phyloP scores from a whole-genome alignment of 30 jellyfish, hydroid and myxozoan genomes.

The Nemopilema nomurai region DNA sequence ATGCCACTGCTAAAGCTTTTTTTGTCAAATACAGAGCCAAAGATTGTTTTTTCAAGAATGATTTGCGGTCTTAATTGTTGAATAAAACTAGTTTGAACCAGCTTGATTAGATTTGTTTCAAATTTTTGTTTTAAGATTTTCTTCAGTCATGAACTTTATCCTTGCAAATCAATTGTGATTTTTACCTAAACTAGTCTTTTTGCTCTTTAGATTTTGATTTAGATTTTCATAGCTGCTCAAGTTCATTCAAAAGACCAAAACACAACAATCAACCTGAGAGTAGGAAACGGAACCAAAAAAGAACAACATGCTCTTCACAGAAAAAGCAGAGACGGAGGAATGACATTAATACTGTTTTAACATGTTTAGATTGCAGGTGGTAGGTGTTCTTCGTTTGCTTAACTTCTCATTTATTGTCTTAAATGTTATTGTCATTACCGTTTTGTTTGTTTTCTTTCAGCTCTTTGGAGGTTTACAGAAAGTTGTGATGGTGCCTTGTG shows the following conservation, averaged over 20 bases:
- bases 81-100: too few relatives aligned
- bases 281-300: conserved; percentile 19
- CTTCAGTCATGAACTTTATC: background rate
- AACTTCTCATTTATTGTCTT: background rate
- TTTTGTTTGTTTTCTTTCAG: background rate
- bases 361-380: conserved; percentile 66
- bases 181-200: background rate
- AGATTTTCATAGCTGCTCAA: conserved; percentile 38
- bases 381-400: background rate
- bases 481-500: background rate
- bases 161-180: background rate
- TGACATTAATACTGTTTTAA: conserved; percentile 43
- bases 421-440: background rate
- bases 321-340: conserved; percentile 30
- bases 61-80: too few relatives aligned
- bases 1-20: background rate
- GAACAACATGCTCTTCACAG: conserved; percentile 25
- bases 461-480: background rate
- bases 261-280: conserved; percentile 7
- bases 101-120: too few relatives aligned
- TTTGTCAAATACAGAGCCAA: background rate
- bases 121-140: background rate
- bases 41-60: too few relatives aligned
- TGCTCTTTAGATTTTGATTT: conserved; percentile 24
- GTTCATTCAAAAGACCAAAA: conserved; percentile 14